phyloP scores from a whole-genome alignment of 2,797 vertebrate species.

The Channa striata region DNA sequence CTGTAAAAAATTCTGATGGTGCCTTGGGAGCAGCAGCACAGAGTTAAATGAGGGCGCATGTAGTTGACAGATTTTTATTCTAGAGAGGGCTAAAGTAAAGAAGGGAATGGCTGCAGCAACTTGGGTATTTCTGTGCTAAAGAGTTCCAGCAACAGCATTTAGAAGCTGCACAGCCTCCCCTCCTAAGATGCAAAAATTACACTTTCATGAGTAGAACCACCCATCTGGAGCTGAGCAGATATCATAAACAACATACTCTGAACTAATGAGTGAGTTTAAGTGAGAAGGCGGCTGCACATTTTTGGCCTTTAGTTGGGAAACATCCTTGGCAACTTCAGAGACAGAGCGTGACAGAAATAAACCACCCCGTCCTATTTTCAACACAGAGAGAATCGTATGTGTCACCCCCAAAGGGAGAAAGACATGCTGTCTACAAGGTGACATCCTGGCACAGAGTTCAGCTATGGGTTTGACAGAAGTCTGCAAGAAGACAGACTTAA shows the following conservation, averaged over 20 bases:
- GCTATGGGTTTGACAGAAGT: constrained; percentile 36
- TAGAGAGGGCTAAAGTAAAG: constrained; percentile 13
- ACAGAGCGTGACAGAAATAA: constrained; percentile 63
- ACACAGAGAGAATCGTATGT: constrained; percentile 2
- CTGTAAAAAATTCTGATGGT: constrained; percentile 45
- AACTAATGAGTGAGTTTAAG: constrained; percentile 43
- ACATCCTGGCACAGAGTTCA: constrained; percentile 50
- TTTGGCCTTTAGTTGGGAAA: constrained; percentile 40
- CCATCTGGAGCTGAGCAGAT: constrained; percentile 7
- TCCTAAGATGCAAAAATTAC: constrained; percentile 22
- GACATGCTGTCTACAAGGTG: constrained; percentile 24
- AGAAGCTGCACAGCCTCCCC: constrained; percentile 37
- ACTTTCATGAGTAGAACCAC: constrained; percentile 18
- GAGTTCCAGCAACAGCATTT: constrained; percentile 34
- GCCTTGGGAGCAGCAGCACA: constrained; percentile 44
- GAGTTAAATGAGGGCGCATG: constrained; percentile 21
- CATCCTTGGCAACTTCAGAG: constrained; percentile 43
- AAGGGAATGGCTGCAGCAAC: constrained; percentile 15
- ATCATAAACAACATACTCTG: constrained; percentile 31
- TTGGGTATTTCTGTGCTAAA: constrained; percentile 7
- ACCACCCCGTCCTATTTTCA: constrained; percentile 55
- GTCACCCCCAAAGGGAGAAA: constrained; percentile 41
- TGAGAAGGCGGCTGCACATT: constrained; percentile 6
- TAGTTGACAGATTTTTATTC: constrained; percentile 37
- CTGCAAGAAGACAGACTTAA: constrained; percentile 1